Percentiles rank a stretch among this genome's conserved stretches.
phyloP scores from a whole-genome alignment of 2,797 vertebrate species.

The Trematomus bernacchii region DNA sequence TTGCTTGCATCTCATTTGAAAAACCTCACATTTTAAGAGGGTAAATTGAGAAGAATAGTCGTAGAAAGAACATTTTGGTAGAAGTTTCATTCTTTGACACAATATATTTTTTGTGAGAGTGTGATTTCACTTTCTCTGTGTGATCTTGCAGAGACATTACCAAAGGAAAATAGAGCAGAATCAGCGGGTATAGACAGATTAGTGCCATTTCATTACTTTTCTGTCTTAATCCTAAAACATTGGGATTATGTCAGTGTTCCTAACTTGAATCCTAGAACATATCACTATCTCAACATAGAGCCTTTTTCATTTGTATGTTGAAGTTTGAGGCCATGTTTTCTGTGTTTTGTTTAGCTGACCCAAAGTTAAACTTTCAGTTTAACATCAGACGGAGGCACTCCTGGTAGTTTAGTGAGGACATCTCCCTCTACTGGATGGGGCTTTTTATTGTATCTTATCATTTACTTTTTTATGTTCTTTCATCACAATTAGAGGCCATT shows the following conservation, averaged over 20 bases:
- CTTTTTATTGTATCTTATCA: constrained; percentile 48
- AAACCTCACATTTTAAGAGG: background rate
- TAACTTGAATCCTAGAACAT: background rate
- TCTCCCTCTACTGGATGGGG: constrained; percentile 72
- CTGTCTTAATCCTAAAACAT: constrained; percentile 2
- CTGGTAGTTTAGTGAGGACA: constrained; percentile 39
- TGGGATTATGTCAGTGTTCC: constrained; percentile 4
- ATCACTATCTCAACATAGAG: constrained; percentile 15
- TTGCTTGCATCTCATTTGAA: constrained; percentile 7
- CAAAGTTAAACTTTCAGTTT: constrained; percentile 20
- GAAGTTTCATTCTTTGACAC: constrained; percentile 22
- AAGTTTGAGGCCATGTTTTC: constrained; percentile 6
- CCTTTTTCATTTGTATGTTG: background rate
- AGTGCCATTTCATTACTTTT: constrained; percentile 22
- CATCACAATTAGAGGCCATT: constrained; percentile 28
- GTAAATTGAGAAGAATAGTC: constrained; percentile 9
- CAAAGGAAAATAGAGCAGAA: background rate
- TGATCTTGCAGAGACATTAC: constrained; percentile 8
- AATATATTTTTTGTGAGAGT: constrained; percentile 41
- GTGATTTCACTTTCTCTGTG: constrained; percentile 19
- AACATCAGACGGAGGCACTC: background rate
- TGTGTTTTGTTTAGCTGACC: constrained; percentile 5
- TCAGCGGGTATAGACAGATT: background rate
- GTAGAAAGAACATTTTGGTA: constrained; percentile 4
- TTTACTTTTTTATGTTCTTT: constrained; percentile 31